Conservation (phyloP, 30 jellyfish, hydroid and myxozoan genomes). For the Aurelia coerulea region DNA sequence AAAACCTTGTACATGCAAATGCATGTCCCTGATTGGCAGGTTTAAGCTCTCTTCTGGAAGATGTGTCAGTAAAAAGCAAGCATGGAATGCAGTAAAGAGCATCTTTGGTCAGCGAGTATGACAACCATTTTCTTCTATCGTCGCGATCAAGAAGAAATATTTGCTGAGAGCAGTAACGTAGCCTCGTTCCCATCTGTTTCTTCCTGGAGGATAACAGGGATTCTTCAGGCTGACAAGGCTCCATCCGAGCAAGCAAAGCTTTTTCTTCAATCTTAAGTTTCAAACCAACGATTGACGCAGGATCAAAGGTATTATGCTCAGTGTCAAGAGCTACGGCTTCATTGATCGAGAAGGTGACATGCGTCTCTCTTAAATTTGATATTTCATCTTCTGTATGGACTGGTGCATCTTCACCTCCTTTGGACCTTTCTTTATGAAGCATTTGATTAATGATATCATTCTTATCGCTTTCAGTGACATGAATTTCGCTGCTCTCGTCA, state of each 20-base stretch:
- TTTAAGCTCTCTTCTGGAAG: too few relatives aligned
- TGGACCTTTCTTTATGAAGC: too few relatives aligned
- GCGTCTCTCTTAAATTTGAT: neutral
- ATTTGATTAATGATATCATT: too few relatives aligned
- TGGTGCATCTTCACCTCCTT: too few relatives aligned
- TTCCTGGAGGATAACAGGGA: too few relatives aligned
- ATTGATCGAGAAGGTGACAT: neutral
- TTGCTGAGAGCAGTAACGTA: too few relatives aligned
- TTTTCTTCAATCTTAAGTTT: constrained; percentile 14
- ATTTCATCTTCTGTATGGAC: too few relatives aligned
- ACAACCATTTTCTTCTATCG: constrained; percentile 10
- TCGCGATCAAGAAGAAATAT: neutral
- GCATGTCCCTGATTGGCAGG: too few relatives aligned
- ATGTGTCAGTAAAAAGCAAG: neutral
- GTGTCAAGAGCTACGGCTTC: neutral
- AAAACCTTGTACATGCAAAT: too few relatives aligned
- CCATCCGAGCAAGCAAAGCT: constrained; percentile 5
- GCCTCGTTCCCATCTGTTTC: too few relatives aligned
- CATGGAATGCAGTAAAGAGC: constrained; percentile 51
- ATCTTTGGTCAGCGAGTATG: constrained; percentile 21
- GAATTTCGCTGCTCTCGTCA: too few relatives aligned
- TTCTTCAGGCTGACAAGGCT: constrained; percentile 42
- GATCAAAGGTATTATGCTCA: constrained; percentile 15
- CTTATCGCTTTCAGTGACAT: too few relatives aligned
- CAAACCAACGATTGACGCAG: constrained; percentile 26